Base-by-base conservation (phyloP, 2,888 invertebrate species). In the Ectemnius lituratus region DNA sequence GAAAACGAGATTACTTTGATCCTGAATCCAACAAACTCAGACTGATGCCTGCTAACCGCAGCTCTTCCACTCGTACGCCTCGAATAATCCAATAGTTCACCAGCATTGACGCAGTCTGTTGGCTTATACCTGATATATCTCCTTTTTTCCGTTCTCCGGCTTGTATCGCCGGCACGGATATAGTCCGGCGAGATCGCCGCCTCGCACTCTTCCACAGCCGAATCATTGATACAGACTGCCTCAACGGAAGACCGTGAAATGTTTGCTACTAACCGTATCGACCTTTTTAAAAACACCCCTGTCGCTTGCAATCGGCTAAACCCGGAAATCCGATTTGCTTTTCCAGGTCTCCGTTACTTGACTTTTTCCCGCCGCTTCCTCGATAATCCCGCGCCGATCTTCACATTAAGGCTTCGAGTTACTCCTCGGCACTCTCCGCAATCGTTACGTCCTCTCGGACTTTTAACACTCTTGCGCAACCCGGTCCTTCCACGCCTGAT, bases 1-100 rank as follows among this genome's bases (percentile, higher is more conserved):
- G 84, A 89, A 90, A 90, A 90, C 88, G 88, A 90, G 90, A 90
- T 90, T 90, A 90, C 86, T 87, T 84, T 90, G 89, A 90, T 90
- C 90, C 90, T 87, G 90, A 90, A 90, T 90, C 89, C 90, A 87
- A 90, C 89, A 90, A 90, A 90, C 89, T 88, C 86, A 86, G 79
- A 80, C 85, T 83, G 89, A 89, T 89, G 85, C 89, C 90, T 85
- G 88, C 88, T 89, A 90, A 90, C 89, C 89, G 89, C 89, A 76
- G 76, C 74, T 79, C 71, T 83, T 83, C 77, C 78, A 79, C 81
- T 81, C 80, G 83, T 81, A 81, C 81, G 80, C 78, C 77, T 85
- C 84, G 86, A 88, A 89, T 90, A 90, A 90, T 90, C 90, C 90
- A 90, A 90, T 90, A 90, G 88, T 88, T 88, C 82, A 83, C 78